Conservation (phyloP, 2,888 invertebrate species). For the Ceramica pisi region DNA sequence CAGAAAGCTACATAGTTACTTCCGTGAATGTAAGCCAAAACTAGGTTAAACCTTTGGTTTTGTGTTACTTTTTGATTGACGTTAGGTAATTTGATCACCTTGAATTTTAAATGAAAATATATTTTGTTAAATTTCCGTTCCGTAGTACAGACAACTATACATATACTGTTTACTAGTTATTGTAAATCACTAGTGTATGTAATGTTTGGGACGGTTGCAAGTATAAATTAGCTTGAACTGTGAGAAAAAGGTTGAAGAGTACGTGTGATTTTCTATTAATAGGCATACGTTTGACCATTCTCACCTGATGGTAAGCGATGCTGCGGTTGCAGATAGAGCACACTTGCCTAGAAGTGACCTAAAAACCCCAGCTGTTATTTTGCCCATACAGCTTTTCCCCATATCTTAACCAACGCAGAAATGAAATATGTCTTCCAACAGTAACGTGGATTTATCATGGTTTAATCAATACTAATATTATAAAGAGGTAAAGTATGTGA, state of each 20-base stretch:
- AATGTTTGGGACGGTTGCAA: background rate
- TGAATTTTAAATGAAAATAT: conserved; percentile 3
- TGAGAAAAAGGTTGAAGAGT: background rate
- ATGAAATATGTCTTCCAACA: background rate
- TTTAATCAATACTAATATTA: too few species aligned
- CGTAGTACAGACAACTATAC: background rate
- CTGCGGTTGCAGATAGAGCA: too few species aligned
- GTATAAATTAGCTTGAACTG: background rate
- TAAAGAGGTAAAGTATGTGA: too few species aligned
- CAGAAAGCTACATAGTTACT: conserved; percentile 1
- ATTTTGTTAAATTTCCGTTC: background rate
- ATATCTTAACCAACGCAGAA: background rate
- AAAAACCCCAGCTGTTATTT: background rate
- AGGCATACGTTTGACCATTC: too few species aligned
- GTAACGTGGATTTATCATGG: background rate
- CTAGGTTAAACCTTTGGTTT: conserved; percentile 1
- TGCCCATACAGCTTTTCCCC: background rate
- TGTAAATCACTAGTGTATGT: background rate
- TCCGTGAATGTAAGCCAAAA: background rate
- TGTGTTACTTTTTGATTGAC: conserved; percentile 4
- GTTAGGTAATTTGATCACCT: background rate
- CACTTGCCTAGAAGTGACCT: too few species aligned
- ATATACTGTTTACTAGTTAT: too few species aligned
- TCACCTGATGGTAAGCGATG: too few species aligned
- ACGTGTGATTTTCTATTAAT: too few species aligned